These are phyloP conservation scores for Eumerus sabulonum DNA, from an alignment of 2,888 invertebrate genomes.

Conservation along the genomic window DNA sequence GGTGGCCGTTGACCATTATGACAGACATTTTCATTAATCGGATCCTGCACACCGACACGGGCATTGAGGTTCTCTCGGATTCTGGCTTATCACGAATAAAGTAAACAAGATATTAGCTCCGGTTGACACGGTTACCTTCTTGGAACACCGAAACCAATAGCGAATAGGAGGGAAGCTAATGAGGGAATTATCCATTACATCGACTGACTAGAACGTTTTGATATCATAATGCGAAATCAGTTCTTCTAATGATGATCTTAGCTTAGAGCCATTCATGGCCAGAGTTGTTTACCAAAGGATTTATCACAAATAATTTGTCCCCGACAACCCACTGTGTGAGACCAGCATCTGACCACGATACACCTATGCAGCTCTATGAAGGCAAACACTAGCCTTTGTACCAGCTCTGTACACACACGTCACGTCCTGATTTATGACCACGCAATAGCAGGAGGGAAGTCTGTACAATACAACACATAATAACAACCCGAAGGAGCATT, in stretches of 20 bases:
- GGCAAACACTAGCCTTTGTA: slow-evolving; percentile 41
- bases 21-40: slow-evolving; percentile 58
- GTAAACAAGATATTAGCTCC: slow-evolving; percentile 53
- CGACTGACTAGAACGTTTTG: slow-evolving; percentile 28
- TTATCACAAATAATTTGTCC: slow-evolving; percentile 68
- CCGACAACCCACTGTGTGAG: slow-evolving; percentile 60
- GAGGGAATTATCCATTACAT: not conserved
- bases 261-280: no score
- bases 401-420: slow-evolving; percentile 27
- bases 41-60: slow-evolving; percentile 27
- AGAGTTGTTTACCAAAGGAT: slow-evolving; percentile 64
- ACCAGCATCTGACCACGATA: slow-evolving; percentile 52
- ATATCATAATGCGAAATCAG: no score
- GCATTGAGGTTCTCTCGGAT: not conserved
- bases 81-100: slow-evolving; percentile 34
- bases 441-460: slow-evolving; percentile 37
- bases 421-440: slow-evolving; percentile 62
- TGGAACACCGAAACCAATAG: slow-evolving; percentile 43
- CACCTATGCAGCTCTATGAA: slow-evolving; percentile 18
- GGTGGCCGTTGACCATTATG: slow-evolving; percentile 42
- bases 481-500: slow-evolving; percentile 39
- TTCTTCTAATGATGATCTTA: no score
- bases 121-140: slow-evolving; percentile 34
- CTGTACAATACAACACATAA: not conserved
- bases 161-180: not conserved